These are phyloP conservation scores for Threskiornis aethiopicus DNA, from an alignment of 2,797 vertebrate species.

Conservation along the genomic window DNA sequence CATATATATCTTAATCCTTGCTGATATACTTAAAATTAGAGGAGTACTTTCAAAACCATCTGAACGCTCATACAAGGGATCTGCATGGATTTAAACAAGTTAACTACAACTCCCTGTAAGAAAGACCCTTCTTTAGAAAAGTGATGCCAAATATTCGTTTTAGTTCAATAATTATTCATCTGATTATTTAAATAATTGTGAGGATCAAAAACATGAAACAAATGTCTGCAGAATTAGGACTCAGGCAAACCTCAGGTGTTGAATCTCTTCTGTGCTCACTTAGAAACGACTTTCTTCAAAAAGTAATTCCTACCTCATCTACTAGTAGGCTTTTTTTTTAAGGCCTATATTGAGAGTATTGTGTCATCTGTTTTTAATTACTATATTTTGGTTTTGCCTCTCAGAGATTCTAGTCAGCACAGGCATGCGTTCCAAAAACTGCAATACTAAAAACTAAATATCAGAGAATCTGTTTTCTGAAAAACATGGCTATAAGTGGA, in stretches of 20 bases:
- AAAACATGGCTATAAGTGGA: neutral
- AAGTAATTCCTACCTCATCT: neutral
- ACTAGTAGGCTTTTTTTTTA: neutral
- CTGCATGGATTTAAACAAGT: neutral
- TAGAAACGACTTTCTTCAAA: neutral
- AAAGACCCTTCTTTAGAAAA: neutral
- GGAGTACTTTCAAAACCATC: neutral
- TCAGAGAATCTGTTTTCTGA: neutral
- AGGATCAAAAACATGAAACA: neutral
- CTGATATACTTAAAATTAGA: neutral
- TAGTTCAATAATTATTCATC: neutral
- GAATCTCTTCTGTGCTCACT: neutral
- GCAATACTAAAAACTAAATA: neutral
- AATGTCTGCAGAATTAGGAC: neutral
- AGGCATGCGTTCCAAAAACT: neutral
- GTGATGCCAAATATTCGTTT: neutral
- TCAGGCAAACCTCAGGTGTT: neutral
- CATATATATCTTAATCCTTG: neutral
- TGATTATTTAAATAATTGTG: neutral
- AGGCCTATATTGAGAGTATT: neutral
- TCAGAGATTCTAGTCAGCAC: neutral
- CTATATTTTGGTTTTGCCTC: neutral
- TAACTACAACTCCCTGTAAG: neutral
- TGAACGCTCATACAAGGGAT: neutral
- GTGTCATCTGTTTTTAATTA: neutral